These are phyloP conservation scores for Penaeus japonicus DNA, from an alignment of 1,140 invertebrate species.

Conservation along the genomic window DNA sequence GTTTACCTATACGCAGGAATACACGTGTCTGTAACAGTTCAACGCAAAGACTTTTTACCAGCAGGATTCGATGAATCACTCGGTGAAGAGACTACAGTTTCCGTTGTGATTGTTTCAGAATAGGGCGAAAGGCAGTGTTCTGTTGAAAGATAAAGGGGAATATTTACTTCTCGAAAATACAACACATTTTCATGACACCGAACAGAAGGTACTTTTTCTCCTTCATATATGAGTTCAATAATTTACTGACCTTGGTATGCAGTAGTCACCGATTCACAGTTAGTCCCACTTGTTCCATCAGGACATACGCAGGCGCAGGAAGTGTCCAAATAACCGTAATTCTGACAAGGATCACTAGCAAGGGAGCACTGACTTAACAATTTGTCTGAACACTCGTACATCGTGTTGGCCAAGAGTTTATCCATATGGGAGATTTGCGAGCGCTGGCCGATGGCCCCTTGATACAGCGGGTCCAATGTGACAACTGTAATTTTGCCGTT, in stretches of 20 bases:
- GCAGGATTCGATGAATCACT: background rate
- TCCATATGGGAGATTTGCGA: constrained; percentile 1
- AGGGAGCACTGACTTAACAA: background rate
- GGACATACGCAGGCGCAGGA: constrained; percentile 21
- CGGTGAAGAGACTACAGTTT: background rate
- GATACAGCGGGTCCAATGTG: background rate
- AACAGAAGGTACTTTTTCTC: background rate
- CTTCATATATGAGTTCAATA: background rate
- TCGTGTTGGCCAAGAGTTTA: constrained; percentile 9
- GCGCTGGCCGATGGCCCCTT: background rate
- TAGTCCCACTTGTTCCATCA: background rate
- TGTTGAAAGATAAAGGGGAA: background rate
- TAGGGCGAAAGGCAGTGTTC: background rate
- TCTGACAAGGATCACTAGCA: background rate
- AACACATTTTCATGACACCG: background rate
- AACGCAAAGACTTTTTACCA: background rate
- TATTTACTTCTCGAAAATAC: background rate
- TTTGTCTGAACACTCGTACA: constrained; percentile 4
- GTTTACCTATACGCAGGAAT: background rate
- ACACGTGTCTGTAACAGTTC: background rate
- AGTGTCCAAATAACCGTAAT: constrained; percentile 1
- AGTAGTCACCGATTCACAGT: background rate
- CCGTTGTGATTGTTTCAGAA: background rate
- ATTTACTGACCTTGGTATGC: background rate
- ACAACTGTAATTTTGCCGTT: background rate